A percentile compares a stretch with the other conserved stretches of the same genome.
These are phyloP conservation scores for Caenorhabditis zanzibari DNA, from an alignment of 2,888 invertebrate genomes.

Conservation along the genomic window DNA sequence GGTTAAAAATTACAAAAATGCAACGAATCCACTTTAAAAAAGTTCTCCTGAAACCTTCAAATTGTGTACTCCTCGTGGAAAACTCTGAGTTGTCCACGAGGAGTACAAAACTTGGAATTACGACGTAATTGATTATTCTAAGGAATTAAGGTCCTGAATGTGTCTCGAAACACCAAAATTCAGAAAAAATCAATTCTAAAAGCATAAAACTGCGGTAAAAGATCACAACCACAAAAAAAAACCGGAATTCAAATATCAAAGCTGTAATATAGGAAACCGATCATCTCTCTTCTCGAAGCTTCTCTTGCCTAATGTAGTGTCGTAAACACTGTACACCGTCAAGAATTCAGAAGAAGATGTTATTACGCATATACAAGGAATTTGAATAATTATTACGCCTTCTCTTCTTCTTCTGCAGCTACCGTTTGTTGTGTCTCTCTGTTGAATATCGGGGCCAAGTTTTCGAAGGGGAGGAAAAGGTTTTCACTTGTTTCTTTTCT, in stretches of 20 bases:
- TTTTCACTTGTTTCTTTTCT: conserved; percentile 25
- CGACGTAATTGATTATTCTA: too few species aligned
- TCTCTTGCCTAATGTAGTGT: conserved; percentile 16
- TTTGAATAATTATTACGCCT: conserved; percentile 63
- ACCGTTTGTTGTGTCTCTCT: conserved; percentile 61
- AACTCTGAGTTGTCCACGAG: too few species aligned
- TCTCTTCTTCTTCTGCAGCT: conserved; percentile 32
- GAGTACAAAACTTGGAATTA: too few species aligned
- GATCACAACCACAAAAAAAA: conserved; percentile 1
- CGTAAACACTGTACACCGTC: conserved; percentile 47
- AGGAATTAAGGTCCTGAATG: too few species aligned
- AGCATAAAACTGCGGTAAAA: conserved; percentile 11
- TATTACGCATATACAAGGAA: conserved; percentile 58
- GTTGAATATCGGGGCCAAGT: conserved; percentile 59
- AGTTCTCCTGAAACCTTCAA: too few species aligned
- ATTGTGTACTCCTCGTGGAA: too few species aligned
- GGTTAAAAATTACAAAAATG: too few species aligned
- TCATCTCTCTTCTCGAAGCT: conserved; percentile 41
- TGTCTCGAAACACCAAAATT: too few species aligned
- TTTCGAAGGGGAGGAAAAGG: too few species aligned
- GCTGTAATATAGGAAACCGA: conserved; percentile 5
- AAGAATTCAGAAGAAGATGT: conserved; percentile 19
- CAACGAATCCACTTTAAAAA: too few species aligned
- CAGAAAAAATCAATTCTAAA: neutral
- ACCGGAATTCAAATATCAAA: conserved; percentile 40